These are phyloP conservation scores for Athrips mouffetella DNA, from an alignment of 2,888 invertebrate genomes.

Conservation along the genomic window DNA sequence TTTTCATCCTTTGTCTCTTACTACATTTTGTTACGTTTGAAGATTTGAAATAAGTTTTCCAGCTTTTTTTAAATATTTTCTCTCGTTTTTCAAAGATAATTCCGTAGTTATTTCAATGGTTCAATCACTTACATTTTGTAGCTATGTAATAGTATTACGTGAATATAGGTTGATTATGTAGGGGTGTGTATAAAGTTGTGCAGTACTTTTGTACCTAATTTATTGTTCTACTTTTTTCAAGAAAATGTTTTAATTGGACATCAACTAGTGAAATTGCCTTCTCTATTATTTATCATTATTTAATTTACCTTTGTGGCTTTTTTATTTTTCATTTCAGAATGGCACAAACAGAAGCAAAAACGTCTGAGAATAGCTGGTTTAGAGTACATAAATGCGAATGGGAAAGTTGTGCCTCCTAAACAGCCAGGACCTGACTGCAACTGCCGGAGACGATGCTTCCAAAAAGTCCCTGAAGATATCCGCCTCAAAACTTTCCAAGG, in stretches of 20 bases:
- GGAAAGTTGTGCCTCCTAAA: constrained; percentile 75
- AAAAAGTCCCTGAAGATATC: constrained; percentile 70
- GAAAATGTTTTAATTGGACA: too few relatives aligned
- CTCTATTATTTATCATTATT: too few relatives aligned
- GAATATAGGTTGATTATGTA: too few relatives aligned
- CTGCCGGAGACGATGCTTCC: constrained; percentile 73
- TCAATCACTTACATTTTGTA: too few relatives aligned
- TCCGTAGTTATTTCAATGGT: too few relatives aligned
- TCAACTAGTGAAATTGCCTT: too few relatives aligned
- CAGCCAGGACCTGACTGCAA: constrained; percentile 75
- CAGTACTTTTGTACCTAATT: background rate
- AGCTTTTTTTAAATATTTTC: background rate
- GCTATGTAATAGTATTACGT: too few relatives aligned
- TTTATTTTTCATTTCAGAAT: constrained; percentile 59
- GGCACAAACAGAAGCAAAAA: constrained; percentile 79
- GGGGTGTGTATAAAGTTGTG: too few relatives aligned
- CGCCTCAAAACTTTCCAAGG: constrained; percentile 75
- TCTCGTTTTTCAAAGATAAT: too few relatives aligned
- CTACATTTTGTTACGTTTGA: constrained; percentile 57
- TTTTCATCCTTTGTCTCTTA: constrained; percentile 62
- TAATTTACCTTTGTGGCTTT: too few relatives aligned
- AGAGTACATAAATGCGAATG: constrained; percentile 77
- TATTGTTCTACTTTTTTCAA: background rate
- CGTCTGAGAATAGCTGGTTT: constrained; percentile 74
- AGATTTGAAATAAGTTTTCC: constrained; percentile 28